Evolutionary conservation across 2,113 vertebrate genomes (phyloP), one percentile per base, ranked within the genome.

Genomic region (Alligator mississippiensis): DNA sequence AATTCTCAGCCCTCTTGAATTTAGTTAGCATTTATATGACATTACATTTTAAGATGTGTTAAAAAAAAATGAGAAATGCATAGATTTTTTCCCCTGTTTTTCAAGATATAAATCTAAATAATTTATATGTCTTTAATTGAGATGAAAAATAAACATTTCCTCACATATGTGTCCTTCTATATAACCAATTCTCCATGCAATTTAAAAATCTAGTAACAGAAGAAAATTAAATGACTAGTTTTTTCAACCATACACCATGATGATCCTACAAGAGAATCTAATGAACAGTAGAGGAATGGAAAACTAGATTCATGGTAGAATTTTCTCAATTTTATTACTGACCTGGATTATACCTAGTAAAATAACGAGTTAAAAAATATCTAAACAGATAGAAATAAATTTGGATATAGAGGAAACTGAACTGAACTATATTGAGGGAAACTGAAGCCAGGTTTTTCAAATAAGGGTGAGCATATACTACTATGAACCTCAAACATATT

Each of bases 381-480:
- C 25, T 87, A 59, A 70, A 82, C 3, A n/a, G 24, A 47, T 87
- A 62, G 72, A 18, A 70, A 82, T 19, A 77, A 62, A 58, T 57
- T 63, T 1, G 0, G 22, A 9, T 63, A 66, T 66, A 16, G 64
- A n/a, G 64, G 12, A 66, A n/a, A n/a, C 64, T 66, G 64, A 47
- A 47, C 47, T 47, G 47, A 47, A 47, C 11, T 0, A 0, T 21
- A 60, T 12, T 22, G 21, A 1, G 5, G 16, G 58, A 66, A 60
- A 66, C 27, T 22, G 19, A 34, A 77, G 28, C n/a, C 4, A 2
- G 3, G 38, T 76, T 85, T 80, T 77, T 75, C 27, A 85, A 28
- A 68, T 12, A 81, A 81, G 19, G 3, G 3, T 38, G n/a, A 47
- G 47, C 47, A 47, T 47, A 9, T 47, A 47, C 47, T 47, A 47